Evolutionary conservation across 2,797 vertebrate species (phyloP), one percentile per base, ranked within the genome.

Genomic region (Hipposideros larvatus): DNA sequence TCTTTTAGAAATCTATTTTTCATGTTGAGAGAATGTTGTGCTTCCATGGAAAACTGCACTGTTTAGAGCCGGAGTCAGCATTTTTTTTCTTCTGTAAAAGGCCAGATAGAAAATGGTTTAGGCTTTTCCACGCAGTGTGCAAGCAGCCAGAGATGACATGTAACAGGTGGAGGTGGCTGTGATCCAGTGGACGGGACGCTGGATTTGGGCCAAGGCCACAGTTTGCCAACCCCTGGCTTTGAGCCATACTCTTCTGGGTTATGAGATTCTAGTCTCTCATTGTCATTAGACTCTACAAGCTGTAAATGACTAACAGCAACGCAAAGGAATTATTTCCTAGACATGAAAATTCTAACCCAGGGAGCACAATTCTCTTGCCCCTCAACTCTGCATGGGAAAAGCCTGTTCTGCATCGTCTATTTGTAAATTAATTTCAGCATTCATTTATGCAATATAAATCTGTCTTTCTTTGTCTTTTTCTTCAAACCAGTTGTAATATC

Each of bases 81-180:
- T 4, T 2, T 8, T 61, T 63, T 26, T 65, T 37, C 37, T 63
- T 15, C 51, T 65, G 18, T 61, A 2, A 87, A 28, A 24, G 59
- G 6, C 26, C 14, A 19, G 22, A 22, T 19, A 41, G 4, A 7
- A 14, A 91, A 7, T 5, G 7, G 14, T 28, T 63, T 37, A 46
- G 59, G 16, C 11, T 70, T 24, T 16, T 3, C 9, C 4, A 22
- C 5, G 15, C 0, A 46, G 5, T 0, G 0, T 15, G 16, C 31
- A 41, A 74, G 22, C 51, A 1, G 1, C 51, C 11, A 4, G 0
- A 14, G n/a, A 26, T 10, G 5, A 1, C 9, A 34, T 1, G 21
- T 9, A 11, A 55, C 5, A 0, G 1, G 19, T 9, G 5, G 15
- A 4, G 0, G 0, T 11, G 11, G 59, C 43, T 70, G 0, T 37